These are phyloP conservation scores for Poecilia latipinna DNA, from an alignment of 2,113 vertebrate genomes.

Conservation along the genomic window DNA sequence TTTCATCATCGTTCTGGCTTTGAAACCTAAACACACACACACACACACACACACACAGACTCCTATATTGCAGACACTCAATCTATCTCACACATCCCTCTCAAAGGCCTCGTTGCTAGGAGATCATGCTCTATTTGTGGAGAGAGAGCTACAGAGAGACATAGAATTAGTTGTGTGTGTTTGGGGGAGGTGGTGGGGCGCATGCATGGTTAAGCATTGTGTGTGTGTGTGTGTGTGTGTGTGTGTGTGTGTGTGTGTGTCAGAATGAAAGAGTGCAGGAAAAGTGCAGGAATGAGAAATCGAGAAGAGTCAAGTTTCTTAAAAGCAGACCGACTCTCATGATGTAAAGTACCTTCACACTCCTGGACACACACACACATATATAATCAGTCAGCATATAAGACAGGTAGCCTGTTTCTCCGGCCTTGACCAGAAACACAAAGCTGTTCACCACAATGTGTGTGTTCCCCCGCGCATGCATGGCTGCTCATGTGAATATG, in stretches of 20 bases:
- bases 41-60: constrained; percentile 14
- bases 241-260: background rate
- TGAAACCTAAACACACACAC: constrained; percentile 33
- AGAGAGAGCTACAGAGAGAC: constrained; percentile 49
- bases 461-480: constrained; percentile 25
- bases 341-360: constrained; percentile 5
- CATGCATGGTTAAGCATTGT: background rate
- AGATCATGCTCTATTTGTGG: constrained; percentile 70
- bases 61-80: constrained; percentile 52
- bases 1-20: constrained; percentile 55
- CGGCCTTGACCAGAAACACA: background rate
- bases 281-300: constrained; percentile 39
- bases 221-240: background rate
- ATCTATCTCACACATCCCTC: constrained; percentile 63
- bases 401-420: background rate
- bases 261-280: background rate
- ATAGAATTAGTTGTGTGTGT: constrained; percentile 13
- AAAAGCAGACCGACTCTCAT: constrained; percentile 26
- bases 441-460: constrained; percentile 10
- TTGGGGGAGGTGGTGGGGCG: background rate
- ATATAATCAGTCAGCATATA: background rate
- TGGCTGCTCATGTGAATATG: constrained; percentile 43
- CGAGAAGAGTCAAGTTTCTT: constrained; percentile 37
- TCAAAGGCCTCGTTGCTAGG: constrained; percentile 71
- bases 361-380: background rate